These are phyloP conservation scores for Polydrusus cervinus DNA, from an alignment of 2,888 invertebrate species.

Conservation along the genomic window DNA sequence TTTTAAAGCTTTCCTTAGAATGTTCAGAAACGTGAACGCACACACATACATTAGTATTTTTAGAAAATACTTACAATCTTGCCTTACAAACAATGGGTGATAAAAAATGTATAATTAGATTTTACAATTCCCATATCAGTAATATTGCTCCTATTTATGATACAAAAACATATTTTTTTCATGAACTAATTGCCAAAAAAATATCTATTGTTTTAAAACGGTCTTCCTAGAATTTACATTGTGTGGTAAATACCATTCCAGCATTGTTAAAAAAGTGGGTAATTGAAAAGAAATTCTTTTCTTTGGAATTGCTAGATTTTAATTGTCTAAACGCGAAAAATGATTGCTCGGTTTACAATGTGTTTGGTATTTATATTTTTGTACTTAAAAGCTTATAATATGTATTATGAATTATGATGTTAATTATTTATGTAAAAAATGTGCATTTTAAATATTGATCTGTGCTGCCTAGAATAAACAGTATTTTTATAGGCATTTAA, in stretches of 20 bases:
- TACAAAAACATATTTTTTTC: not conserved
- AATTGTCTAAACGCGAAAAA: too few relatives aligned
- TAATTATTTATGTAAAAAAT: not conserved
- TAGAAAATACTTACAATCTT: slow-evolving; percentile 20
- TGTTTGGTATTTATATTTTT: not conserved
- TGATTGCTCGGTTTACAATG: not conserved
- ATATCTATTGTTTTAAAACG: slow-evolving; percentile 8
- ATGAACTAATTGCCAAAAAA: not conserved
- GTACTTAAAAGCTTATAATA: slow-evolving; percentile 1
- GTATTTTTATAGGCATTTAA: slow-evolving; percentile 39
- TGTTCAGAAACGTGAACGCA: not conserved
- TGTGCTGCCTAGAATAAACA: slow-evolving; percentile 4
- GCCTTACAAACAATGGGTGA: slow-evolving; percentile 39
- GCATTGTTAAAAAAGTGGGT: not conserved
- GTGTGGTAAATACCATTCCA: slow-evolving; percentile 2
- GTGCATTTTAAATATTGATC: slow-evolving; percentile 4
- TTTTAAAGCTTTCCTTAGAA: slow-evolving; percentile 10
- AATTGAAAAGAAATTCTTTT: too few relatives aligned
- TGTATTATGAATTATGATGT: slow-evolving; percentile 7
- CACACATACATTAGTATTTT: not conserved
- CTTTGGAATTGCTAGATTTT: too few relatives aligned
- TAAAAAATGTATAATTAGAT: slow-evolving; percentile 29
- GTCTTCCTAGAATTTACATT: slow-evolving; percentile 8
- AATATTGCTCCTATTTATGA: not conserved
- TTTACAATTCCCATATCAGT: slow-evolving; percentile 23